Evolutionary conservation across 1,140 invertebrate species (phyloP).

Genomic region (Drosophila nigrodunni): DNA sequence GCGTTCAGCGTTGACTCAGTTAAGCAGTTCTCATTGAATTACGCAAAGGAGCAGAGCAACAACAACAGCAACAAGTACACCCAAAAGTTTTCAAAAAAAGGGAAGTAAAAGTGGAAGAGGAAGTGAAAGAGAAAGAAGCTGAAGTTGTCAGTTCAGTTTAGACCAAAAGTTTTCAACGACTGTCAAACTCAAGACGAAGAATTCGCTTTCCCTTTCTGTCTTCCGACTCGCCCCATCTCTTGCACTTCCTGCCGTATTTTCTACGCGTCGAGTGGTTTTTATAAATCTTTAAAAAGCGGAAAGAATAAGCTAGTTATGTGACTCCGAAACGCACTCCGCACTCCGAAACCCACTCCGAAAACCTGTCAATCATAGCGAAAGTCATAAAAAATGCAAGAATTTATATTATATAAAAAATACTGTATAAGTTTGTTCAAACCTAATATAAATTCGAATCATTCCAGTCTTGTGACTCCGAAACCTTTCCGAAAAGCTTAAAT

Average conservation of each 20-base stretch:
- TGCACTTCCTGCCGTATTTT: not conserved
- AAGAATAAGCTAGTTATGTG: no score
- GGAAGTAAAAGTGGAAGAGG: constrained; percentile 29
- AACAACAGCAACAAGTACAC: constrained; percentile 26
- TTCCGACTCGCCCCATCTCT: not conserved
- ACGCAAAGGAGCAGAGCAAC: constrained; percentile 6
- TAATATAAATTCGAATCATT: no score
- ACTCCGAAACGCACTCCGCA: no score
- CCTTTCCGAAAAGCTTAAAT: no score
- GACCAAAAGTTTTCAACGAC: constrained; percentile 63
- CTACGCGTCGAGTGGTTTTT: not conserved
- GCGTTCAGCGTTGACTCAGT: constrained; percentile 21
- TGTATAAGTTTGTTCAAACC: no score
- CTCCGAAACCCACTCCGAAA: no score
- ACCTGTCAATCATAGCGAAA: no score
- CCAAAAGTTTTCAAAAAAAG: constrained; percentile 42
- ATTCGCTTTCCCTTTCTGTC: not conserved
- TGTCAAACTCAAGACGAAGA: constrained; percentile 57
- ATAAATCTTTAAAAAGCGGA: no score
- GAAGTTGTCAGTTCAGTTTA: constrained; percentile 38
- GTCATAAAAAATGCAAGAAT: no score
- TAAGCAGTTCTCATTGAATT: constrained; percentile 51
- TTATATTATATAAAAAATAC: no score
- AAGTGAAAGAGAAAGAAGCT: not conserved
- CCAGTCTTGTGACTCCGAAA: no score